phyloP scores from a whole-genome alignment of 2,888 invertebrate genomes.

The Cotesia congregata region DNA sequence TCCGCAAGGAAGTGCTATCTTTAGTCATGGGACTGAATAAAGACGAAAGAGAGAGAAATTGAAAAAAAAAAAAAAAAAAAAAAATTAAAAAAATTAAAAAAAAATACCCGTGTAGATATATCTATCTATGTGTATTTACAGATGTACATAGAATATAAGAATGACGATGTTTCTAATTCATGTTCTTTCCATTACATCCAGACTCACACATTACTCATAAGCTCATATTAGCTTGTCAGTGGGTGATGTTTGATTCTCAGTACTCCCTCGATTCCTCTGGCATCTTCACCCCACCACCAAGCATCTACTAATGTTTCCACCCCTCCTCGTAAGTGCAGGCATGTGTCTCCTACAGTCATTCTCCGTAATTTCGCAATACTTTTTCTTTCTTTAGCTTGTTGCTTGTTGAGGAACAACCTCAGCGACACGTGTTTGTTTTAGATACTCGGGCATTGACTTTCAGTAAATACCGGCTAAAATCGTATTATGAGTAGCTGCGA shows the following conservation, averaged over 20 bases:
- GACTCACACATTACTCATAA: constrained; percentile 2
- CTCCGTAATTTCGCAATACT: constrained; percentile 6
- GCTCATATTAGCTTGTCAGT: constrained; percentile 17
- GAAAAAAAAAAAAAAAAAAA: constrained; percentile 39
- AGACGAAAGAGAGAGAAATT: constrained; percentile 41
- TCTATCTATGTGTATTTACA: neutral
- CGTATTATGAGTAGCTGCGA: neutral
- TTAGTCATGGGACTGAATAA: constrained; percentile 54
- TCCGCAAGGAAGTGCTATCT: constrained; percentile 63
- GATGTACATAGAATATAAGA: neutral
- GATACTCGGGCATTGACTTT: constrained; percentile 68
- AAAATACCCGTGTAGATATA: neutral
- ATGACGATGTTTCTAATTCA: constrained; percentile 41
- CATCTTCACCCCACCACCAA: constrained; percentile 9
- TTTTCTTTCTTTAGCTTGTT: constrained; percentile 32
- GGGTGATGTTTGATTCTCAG: constrained; percentile 29
- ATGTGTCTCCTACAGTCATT: constrained; percentile 8
- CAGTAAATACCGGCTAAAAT: constrained; percentile 46
- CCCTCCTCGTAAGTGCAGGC: constrained; percentile 1
- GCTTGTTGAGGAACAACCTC: constrained; percentile 48
- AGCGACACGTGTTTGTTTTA: constrained; percentile 66
- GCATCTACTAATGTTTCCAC: neutral
- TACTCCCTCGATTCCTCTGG: constrained; percentile 7
- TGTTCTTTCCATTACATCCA: constrained; percentile 52
- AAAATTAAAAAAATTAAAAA: constrained; percentile 38